Evolutionary conservation across 2,888 invertebrate species (phyloP).

Genomic region (Parnassius smintheus): DNA sequence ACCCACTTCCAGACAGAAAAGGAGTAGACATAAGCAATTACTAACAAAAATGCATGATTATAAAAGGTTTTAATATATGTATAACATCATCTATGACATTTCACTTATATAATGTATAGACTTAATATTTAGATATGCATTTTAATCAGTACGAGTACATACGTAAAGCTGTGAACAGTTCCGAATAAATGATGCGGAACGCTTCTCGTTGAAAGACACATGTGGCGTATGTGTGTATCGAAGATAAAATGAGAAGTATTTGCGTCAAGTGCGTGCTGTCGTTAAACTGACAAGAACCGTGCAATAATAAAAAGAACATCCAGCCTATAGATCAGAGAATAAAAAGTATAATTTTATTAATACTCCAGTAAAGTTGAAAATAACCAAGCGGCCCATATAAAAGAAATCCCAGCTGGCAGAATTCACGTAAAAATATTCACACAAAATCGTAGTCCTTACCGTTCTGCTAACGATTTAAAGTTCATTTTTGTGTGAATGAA

Average conservation of each 20-base stretch:
- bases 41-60: too few relatives aligned
- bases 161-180: slow-evolving; percentile 15
- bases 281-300: slow-evolving; percentile 39
- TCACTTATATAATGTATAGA: too few relatives aligned
- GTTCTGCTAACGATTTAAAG: slow-evolving; percentile 45
- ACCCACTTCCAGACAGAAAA: too few relatives aligned
- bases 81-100: too few relatives aligned
- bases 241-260: slow-evolving; percentile 29
- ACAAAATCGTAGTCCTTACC: slow-evolving; percentile 38
- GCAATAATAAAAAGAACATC: slow-evolving; percentile 33
- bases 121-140: neutral
- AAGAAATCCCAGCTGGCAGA: slow-evolving; percentile 51
- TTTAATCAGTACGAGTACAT: slow-evolving; percentile 8
- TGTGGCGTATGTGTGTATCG: slow-evolving; percentile 36
- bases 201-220: slow-evolving; percentile 28
- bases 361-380: slow-evolving; percentile 51
- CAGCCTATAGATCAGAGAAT: slow-evolving; percentile 25
- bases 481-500: slow-evolving; percentile 55
- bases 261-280: slow-evolving; percentile 20
- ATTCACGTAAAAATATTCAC: slow-evolving; percentile 50
- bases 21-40: too few relatives aligned
- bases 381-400: slow-evolving; percentile 46
- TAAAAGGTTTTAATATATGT: too few relatives aligned
- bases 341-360: slow-evolving; percentile 48
- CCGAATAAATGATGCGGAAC: slow-evolving; percentile 18